These are phyloP conservation scores for Forbesichthys papilliferus DNA, from an alignment of 2,113 vertebrate species.

Conservation along the genomic window DNA sequence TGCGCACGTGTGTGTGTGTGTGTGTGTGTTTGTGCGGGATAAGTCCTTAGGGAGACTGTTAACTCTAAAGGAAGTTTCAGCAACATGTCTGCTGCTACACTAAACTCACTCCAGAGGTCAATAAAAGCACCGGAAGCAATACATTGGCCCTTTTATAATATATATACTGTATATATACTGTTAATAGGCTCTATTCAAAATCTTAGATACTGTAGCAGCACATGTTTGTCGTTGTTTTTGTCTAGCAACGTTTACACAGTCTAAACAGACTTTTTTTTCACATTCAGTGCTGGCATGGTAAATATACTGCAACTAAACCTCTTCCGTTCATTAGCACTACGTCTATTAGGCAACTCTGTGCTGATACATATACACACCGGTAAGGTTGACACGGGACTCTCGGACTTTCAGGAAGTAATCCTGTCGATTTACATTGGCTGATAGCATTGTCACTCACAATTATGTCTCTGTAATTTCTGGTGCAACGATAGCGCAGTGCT, in stretches of 20 bases:
- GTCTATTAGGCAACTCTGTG: too few relatives aligned
- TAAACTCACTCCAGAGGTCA: conserved; percentile 14
- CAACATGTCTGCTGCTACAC: conserved; percentile 37
- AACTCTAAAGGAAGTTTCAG: conserved; percentile 37
- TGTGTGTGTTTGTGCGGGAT: not conserved
- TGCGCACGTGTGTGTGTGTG: conserved; percentile 15
- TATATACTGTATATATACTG: not conserved
- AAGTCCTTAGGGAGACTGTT: conserved; percentile 3
- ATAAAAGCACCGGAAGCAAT: conserved; percentile 11
- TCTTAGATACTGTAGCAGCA: not conserved
- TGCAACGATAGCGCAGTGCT: too few relatives aligned
- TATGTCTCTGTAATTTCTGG: too few relatives aligned
- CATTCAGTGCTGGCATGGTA: too few relatives aligned
- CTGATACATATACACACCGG: too few relatives aligned
- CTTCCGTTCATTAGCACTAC: too few relatives aligned
- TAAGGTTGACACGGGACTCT: too few relatives aligned
- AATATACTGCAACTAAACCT: too few relatives aligned
- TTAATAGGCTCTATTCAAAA: not conserved
- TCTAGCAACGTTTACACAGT: not conserved
- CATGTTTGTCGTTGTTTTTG: not conserved
- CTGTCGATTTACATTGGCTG: too few relatives aligned
- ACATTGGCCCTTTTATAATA: conserved; percentile 2
- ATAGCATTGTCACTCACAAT: too few relatives aligned
- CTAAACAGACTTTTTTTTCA: not conserved
- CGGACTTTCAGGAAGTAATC: too few relatives aligned